These are phyloP conservation scores for Proisotoma minuta DNA, from an alignment of 2,888 invertebrate species.

Conservation along the genomic window DNA sequence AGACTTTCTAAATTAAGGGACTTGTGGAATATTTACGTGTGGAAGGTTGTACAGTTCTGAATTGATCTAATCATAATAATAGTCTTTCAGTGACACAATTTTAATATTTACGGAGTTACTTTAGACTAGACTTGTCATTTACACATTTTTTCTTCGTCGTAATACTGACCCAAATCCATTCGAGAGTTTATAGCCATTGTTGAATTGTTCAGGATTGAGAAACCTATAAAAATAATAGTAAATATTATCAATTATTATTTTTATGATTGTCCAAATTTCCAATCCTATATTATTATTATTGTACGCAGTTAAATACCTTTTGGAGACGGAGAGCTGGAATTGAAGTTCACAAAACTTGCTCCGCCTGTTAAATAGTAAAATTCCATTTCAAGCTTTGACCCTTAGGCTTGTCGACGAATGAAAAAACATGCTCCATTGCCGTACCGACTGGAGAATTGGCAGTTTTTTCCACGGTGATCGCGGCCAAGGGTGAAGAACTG, in stretches of 20 bases:
- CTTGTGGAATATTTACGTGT: no score
- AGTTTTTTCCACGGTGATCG: conserved; percentile 46
- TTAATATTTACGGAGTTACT: conserved; percentile 35
- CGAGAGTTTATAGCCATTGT: conserved; percentile 44
- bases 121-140: conserved; percentile 47
- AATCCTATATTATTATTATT: no score
- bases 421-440: no score
- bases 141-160: conserved; percentile 47
- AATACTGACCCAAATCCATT: conserved; percentile 46
- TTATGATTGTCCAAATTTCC: no score
- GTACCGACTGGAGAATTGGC: conserved; percentile 46
- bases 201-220: conserved; percentile 43
- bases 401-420: no score
- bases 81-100: no score
- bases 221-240: conserved; percentile 29
- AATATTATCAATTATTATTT: background rate
- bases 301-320: conserved; percentile 31
- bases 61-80: no score
- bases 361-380: no score
- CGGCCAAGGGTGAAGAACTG: conserved; percentile 47
- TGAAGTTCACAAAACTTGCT: conserved; percentile 43
- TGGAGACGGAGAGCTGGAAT: conserved; percentile 29
- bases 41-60: no score
- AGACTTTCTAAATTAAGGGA: background rate
- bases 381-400: no score